Evolutionary conservation across 2,888 invertebrate species (phyloP), one percentile per base, ranked within the genome.

Genomic region (Lepidocyrtinus sp.): DNA sequence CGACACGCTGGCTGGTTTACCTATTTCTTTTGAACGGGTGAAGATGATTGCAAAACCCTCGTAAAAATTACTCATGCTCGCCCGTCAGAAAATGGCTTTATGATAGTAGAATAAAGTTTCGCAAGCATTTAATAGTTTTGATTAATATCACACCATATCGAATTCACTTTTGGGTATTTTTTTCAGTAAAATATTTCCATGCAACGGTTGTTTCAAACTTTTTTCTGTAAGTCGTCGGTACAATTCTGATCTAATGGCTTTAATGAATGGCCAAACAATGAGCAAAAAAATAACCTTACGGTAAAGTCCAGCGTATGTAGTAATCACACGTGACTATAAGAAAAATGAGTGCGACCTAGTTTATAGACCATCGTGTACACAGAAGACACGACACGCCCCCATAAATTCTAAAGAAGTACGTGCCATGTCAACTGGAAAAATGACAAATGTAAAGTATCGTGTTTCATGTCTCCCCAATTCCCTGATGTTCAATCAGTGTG

Each of bases 381-480:
- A 50, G 50, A 50, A 2, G 15, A 50, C 50, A 50, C 50, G 15
- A 50, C 15, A 50, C 36, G 12, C 50, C 50, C 50, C 15, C 50
- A 50, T 50, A 50, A 50, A 50, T 2, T 7, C 15, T 12, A 15
- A 50, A 50, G 5, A 50, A 50, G 50, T 50, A 15, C 5, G 12
- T 50, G 50, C 50, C 17, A n/a, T 50, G 50, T 50, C 50, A 50
- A 50, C 50, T 50, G 50, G 50, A 50, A 50, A 50, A 50, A 36
- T 50, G 50, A 50, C 50, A 50, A 7, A n/a, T n/a, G n/a, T 12
- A 50, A 36, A 50, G 15, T 50, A 50, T 17, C 50, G 17, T 50
- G 50, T 50, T 50, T 50, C n/a, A 17, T 17, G 17, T 50, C 12
- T 50, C 50, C 50, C 17, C 17, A 15, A 50, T 50, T 50, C 50